Percentiles rank a stretch among this genome's conserved stretches.
phyloP scores from a whole-genome alignment of 2,113 vertebrate genomes.

The Puma concolor region DNA sequence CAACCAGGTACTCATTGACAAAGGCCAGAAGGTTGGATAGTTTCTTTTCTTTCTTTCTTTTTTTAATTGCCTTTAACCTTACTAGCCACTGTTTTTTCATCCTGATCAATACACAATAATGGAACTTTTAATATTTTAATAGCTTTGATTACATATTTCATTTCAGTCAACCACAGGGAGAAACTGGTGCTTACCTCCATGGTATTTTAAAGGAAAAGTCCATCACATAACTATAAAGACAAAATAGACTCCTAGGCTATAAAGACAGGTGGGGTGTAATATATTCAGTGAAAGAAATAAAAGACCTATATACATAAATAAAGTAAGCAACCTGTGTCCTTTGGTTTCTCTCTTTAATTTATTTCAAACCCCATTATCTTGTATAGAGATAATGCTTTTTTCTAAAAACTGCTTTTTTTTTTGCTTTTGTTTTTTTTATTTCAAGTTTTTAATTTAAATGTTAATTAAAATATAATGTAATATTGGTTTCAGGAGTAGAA shows the following conservation, averaged over 20 bases:
- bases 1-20: neutral
- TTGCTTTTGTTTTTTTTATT: too few relatives aligned
- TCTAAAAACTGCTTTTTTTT: too few relatives aligned
- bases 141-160: constrained; percentile 8
- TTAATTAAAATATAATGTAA: too few relatives aligned
- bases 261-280: neutral
- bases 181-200: neutral
- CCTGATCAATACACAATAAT: neutral
- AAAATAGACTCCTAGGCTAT: neutral
- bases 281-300: neutral
- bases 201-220: neutral
- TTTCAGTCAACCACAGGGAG: constrained; percentile 3
- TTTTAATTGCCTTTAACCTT: neutral
- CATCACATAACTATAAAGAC: neutral
- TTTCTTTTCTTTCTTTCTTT: neutral
- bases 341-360: neutral
- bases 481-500: too few relatives aligned
- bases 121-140: constrained; percentile 43
- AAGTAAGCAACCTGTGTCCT: neutral
- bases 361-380: neutral
- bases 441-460: too few relatives aligned
- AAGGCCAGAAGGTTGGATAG: neutral
- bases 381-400: too few relatives aligned
- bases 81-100: constrained; percentile 39
- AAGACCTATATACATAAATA: neutral